phyloP scores from a whole-genome alignment of 2,797 vertebrate species.

The Amblyopsis hoosieri region DNA sequence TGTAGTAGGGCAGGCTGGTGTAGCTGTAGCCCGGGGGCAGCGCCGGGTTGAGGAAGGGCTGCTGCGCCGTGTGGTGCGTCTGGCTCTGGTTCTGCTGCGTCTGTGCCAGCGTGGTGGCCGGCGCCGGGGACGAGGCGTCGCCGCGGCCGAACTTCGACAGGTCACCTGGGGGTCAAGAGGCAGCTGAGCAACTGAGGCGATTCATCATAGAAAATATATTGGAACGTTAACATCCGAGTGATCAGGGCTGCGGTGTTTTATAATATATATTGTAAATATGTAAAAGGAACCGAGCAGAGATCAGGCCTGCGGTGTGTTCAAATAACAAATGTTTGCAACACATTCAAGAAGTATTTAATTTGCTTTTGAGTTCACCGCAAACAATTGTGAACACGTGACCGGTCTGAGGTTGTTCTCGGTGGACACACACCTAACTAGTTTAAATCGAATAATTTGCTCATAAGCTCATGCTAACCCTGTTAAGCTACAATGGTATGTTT shows the following conservation, averaged over 20 bases:
- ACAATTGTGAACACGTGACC: too few species aligned
- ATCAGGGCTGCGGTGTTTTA: not conserved
- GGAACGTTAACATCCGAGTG: not conserved
- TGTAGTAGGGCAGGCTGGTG: conserved; percentile 98
- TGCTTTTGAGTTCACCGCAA: too few species aligned
- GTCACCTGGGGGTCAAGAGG: conserved; percentile 76
- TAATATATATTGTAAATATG: not conserved
- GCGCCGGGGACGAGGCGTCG: conserved; percentile 92
- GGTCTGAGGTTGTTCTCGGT: too few species aligned
- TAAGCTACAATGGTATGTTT: too few species aligned
- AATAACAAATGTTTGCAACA: too few species aligned
- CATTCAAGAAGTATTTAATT: too few species aligned
- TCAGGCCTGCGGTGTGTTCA: too few species aligned
- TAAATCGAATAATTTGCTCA: too few species aligned
- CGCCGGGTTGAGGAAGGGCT: conserved; percentile 95
- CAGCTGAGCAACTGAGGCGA: not conserved
- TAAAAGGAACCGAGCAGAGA: too few species aligned
- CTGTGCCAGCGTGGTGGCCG: conserved; percentile 94
- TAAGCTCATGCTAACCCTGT: too few species aligned
- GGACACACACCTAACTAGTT: too few species aligned
- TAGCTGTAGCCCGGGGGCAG: conserved; percentile 99
- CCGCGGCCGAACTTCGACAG: conserved; percentile 94
- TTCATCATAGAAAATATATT: too few species aligned
- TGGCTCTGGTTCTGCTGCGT: conserved; percentile 96
- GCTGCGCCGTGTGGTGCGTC: conserved; percentile 94